Conservation (phyloP, 1,140 invertebrate genomes). For the Ditylenchus dipsaci region DNA sequence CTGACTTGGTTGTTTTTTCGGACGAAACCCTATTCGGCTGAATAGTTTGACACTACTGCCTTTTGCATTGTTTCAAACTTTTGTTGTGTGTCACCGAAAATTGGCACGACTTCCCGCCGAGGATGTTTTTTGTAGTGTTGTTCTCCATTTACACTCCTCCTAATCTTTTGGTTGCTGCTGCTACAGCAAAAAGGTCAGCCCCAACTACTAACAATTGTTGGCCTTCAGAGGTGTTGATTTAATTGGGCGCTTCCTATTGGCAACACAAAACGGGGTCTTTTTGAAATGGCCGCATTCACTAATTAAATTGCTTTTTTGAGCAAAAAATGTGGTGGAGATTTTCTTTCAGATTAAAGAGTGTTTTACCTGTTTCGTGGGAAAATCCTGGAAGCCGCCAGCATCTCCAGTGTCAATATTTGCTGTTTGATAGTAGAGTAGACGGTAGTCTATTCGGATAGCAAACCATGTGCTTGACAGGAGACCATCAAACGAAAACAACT, state of each 20-base stretch:
- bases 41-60: too few species aligned
- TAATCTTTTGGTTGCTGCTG: not conserved
- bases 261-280: not conserved
- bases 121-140: not conserved
- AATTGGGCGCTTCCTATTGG: constrained; percentile 1
- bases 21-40: too few species aligned
- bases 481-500: constrained; percentile 37
- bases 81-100: too few species aligned
- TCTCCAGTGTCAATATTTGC: not conserved
- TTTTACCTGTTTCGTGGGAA: constrained; percentile 38
- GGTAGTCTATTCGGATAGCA: constrained; percentile 37
- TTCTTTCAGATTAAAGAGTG: not conserved
- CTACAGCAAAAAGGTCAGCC: not conserved
- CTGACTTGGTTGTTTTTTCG: too few species aligned
- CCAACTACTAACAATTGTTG: not conserved
- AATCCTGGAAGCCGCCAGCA: constrained; percentile 22
- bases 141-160: not conserved
- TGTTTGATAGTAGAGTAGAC: constrained; percentile 24
- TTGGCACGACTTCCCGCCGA: not conserved
- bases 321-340: not conserved
- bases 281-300: not conserved
- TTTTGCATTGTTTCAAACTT: too few species aligned
- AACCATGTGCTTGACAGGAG: constrained; percentile 31
- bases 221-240: not conserved
- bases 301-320: not conserved